Base-by-base conservation (phyloP, 2,888 invertebrate species). In the Hyposoter dolosus region DNA sequence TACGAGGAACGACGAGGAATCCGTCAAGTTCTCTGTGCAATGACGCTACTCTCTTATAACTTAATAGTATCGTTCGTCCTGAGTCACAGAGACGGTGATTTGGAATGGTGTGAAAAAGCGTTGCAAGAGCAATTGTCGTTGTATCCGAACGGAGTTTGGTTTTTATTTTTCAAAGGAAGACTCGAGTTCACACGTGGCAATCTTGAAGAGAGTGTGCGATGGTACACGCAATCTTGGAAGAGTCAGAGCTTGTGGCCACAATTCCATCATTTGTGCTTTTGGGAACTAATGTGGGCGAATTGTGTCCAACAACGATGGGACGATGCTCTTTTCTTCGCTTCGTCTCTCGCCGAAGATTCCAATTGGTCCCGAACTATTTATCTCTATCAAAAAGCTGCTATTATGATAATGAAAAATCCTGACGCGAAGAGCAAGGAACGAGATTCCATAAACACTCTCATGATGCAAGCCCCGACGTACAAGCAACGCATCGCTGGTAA, bases 401-500 rank as follows among this genome's bases (percentile, higher is more conserved):
- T 98, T 91, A 95, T 98, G 92, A 95, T 97, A 88, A 98, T 98
- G 96, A 95, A 96, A 85, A 94, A 94, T 66, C 95, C 95, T 12
- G 95, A 95, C 2, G 94, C 95, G 40, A 92, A 95, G 32, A 94
- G 95, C 4, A 89, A 93, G 1, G 94, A 95, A 12, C 94, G 94
- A 75, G 94, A 95, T 35, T 95, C 95, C 68, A 96, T 96, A 76
- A 95, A 96, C 74, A 95, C 95, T 69, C 94, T 98, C 15, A 96
- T 98, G 95, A 95, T 95, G 96, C 97, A 95, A 93, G 98, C 98
- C 6, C 97, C 98, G 3, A 95, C 95, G 77, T 96, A 96, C 94
- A 98, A 98, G 91, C 98, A 98, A 92, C 96, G 98, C 82, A 98
- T 99, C 80, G 99, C 99, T 45, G 99, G 99, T 0, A 99, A 99